phyloP scores from a whole-genome alignment of 1,140 invertebrate genomes.

The Leptoteleia sp. region DNA sequence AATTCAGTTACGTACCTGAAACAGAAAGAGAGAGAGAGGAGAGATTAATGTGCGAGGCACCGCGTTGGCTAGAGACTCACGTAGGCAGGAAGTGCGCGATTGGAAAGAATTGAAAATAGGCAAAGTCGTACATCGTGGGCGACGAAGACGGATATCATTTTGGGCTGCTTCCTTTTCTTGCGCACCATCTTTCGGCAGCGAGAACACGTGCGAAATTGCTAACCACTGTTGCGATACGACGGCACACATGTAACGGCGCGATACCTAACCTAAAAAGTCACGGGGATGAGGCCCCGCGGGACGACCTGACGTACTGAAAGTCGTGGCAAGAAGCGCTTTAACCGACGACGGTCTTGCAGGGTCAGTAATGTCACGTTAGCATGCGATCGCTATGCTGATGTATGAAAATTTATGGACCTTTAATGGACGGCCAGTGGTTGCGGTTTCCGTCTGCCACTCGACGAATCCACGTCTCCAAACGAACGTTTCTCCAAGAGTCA shows the following conservation, averaged over 20 bases:
- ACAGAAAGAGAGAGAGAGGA: too few relatives aligned
- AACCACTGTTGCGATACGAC: too few relatives aligned
- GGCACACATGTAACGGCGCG: too few relatives aligned
- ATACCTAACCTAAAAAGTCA: constrained; percentile 67
- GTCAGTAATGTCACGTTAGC: constrained; percentile 76
- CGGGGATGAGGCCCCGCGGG: constrained; percentile 57
- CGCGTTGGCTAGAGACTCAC: too few relatives aligned
- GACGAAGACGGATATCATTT: constrained; percentile 77
- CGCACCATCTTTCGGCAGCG: constrained; percentile 73
- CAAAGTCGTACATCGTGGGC: constrained; percentile 77
- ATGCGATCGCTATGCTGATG: constrained; percentile 76
- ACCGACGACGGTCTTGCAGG: constrained; percentile 61
- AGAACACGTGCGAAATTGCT: too few relatives aligned
- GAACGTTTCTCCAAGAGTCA: too few relatives aligned
- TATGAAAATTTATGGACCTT: constrained; percentile 79
- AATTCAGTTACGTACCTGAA: too few relatives aligned
- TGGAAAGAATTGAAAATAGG: too few relatives aligned
- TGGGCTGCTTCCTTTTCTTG: constrained; percentile 76
- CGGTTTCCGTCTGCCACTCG: constrained; percentile 60
- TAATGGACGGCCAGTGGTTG: constrained; percentile 51
- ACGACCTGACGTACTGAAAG: constrained; percentile 66
- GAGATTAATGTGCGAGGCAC: too few relatives aligned
- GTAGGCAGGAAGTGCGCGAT: too few relatives aligned
- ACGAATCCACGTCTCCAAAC: too few relatives aligned
- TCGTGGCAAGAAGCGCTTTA: constrained; percentile 41